phyloP scores from a whole-genome alignment of 2,888 invertebrate species.

The Oscheius sp. region DNA sequence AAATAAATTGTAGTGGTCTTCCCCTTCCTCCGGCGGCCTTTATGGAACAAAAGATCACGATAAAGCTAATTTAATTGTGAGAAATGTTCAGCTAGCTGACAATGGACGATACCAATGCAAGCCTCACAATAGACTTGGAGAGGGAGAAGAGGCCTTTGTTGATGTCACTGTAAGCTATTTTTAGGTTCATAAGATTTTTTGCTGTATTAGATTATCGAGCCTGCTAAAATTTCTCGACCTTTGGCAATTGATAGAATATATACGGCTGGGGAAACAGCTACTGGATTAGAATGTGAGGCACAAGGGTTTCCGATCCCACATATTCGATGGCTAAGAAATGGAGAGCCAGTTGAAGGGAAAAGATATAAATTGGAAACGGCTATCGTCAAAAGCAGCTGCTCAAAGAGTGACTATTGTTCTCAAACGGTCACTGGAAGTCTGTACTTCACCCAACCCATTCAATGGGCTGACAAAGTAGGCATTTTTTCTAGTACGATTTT shows the following conservation, averaged over 20 bases:
- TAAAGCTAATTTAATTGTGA: constrained; percentile 36
- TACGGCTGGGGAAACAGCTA: constrained; percentile 49
- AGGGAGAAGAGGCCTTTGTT: constrained; percentile 79
- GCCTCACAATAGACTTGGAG: constrained; percentile 85
- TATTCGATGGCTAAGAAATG: constrained; percentile 64
- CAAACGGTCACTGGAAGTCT: constrained; percentile 52
- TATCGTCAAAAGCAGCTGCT: constrained; percentile 44
- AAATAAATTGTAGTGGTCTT: too few species aligned
- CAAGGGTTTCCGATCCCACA: constrained; percentile 63
- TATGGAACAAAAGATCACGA: constrained; percentile 51
- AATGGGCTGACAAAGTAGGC: constrained; percentile 80
- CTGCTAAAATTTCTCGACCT: constrained; percentile 58
- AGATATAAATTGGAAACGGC: constrained; percentile 30
- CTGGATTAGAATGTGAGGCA: constrained; percentile 62
- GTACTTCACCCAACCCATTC: constrained; percentile 74
- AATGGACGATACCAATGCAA: constrained; percentile 89
- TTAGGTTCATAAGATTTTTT: background rate
- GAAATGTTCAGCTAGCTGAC: constrained; percentile 83
- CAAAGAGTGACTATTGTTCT: constrained; percentile 47
- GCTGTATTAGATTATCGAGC: constrained; percentile 55
- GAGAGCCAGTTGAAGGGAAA: constrained; percentile 37
- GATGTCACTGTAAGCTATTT: constrained; percentile 78
- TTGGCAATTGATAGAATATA: constrained; percentile 55
- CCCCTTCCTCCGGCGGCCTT: constrained; percentile 42
- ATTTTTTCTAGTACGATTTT: background rate